A percentile compares a stretch with the other conserved stretches of the same genome.
Conservation (phyloP, 2,113 vertebrate species). For the Ageneiosus marmoratus region DNA sequence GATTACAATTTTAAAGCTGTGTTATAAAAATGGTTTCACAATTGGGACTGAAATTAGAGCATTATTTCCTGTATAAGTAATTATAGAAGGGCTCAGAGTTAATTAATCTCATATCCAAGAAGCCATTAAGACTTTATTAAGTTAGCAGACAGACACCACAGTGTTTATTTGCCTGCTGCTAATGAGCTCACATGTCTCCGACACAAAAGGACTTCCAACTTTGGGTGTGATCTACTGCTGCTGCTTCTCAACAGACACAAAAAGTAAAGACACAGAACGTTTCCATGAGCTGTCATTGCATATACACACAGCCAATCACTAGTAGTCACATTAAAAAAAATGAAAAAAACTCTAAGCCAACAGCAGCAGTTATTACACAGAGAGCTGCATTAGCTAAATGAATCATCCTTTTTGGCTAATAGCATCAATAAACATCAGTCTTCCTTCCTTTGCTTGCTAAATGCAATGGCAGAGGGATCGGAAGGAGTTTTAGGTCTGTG, state of each 20-base stretch:
- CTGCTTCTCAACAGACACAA: conserved; percentile 47
- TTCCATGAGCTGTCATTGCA: background rate
- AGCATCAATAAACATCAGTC: conserved; percentile 90
- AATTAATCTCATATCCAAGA: conserved; percentile 58
- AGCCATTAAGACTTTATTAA: conserved; percentile 59
- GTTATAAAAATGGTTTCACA: conserved; percentile 16
- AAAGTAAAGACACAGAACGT: background rate
- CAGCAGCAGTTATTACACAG: conserved; percentile 87
- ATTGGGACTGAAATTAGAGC: conserved; percentile 43
- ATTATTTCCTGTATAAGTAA: conserved; percentile 50
- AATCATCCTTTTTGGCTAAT: conserved; percentile 96
- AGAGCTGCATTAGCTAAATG: conserved; percentile 97
- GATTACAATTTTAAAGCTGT: conserved; percentile 28
- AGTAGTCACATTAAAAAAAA: background rate
- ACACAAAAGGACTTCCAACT: conserved; percentile 51
- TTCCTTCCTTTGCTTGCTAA: conserved; percentile 66
- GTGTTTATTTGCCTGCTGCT: conserved; percentile 67
- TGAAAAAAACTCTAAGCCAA: conserved; percentile 75
- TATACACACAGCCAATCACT: conserved; percentile 1
- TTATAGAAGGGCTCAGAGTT: conserved; percentile 52
- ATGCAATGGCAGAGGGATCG: conserved; percentile 87
- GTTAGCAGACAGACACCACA: conserved; percentile 51
- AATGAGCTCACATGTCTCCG: conserved; percentile 67
- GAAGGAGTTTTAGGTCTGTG: conserved; percentile 85
- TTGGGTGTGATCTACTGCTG: conserved; percentile 48